phyloP scores from a whole-genome alignment of 2,113 vertebrate species.

The Lampris megalopsis region DNA sequence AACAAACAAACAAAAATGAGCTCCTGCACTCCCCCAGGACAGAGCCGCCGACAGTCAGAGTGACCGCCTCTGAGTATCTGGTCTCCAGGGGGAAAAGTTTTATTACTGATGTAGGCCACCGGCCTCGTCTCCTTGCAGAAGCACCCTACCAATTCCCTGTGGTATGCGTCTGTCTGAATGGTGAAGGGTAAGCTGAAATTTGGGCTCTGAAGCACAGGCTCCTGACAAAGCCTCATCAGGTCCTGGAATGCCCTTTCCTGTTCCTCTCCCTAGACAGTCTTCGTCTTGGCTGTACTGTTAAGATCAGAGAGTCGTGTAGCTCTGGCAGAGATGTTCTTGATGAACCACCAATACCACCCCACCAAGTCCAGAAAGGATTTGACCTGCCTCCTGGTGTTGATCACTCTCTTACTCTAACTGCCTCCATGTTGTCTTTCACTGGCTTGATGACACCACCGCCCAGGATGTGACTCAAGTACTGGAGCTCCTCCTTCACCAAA shows the following conservation, averaged over 20 bases:
- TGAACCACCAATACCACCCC: constrained; percentile 12
- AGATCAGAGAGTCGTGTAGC: background rate
- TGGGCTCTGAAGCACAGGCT: background rate
- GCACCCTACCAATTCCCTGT: background rate
- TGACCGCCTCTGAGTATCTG: too few species aligned
- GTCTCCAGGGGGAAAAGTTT: too few species aligned
- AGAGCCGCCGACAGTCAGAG: too few species aligned
- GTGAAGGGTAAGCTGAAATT: background rate
- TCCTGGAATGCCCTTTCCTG: constrained; percentile 7
- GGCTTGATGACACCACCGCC: constrained; percentile 18
- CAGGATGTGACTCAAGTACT: constrained; percentile 20
- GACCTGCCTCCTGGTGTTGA: background rate
- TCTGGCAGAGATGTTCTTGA: background rate
- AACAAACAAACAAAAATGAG: too few species aligned
- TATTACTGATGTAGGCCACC: background rate
- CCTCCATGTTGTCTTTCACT: constrained; percentile 3
- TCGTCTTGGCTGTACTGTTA: background rate
- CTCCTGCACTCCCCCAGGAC: too few species aligned
- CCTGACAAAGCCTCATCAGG: background rate
- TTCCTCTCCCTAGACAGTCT: background rate
- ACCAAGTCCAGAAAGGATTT: background rate
- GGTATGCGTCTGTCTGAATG: constrained; percentile 17
- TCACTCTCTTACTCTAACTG: background rate
- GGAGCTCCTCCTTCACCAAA: constrained; percentile 15
- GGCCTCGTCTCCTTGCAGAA: background rate